Base-by-base conservation (phyloP, 1,140 invertebrate genomes). In the Zaprionus ghesquierei region DNA sequence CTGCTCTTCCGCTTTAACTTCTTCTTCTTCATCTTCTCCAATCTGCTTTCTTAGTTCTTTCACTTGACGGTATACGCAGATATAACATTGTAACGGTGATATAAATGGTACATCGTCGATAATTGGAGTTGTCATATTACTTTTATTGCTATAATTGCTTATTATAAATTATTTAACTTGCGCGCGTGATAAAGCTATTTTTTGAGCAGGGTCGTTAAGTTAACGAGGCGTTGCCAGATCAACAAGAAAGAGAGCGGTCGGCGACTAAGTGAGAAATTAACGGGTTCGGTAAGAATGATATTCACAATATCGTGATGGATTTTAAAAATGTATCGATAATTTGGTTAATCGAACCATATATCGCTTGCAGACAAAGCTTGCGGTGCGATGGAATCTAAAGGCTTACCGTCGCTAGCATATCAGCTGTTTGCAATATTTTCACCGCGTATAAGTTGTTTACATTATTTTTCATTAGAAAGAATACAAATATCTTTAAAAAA, bases 371-470 rank as follows among this genome's bases (percentile, higher is more conserved):
- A 22, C 4, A 46, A 46, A 18, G 8, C 3, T 46, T 10, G 41
- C 41, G 20, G 20, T 5, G 8, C 18, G 15, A 22, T 22, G 41
- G 3, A 46, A 46, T 22, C 18, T n/a, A 18, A 46, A 3, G 9
- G 10, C 12, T 22, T 22, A 20, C 51, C 25, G 33, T 15, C 49
- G 5, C 49, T 51, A 51, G 15, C 20, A 15, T 15, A 65, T 41
- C 72, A 75, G 72, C 72, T 75, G 72, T 41, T 60, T 6, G 12
- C 27, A 49, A 18, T n/a, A 13, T 33, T 35, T 69, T 23, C 18
- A 35, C 8, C 22, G 31, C 53, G 15, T 20, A 46, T 10, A 69
- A 54, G 53, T 69, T 78, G 76, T 89, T 70, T 85, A 51, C 80
- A 60, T 41, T 70, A 59, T 54, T 70, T 35, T 0, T 50, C 25